These are phyloP conservation scores for Pelecanoides urinatrix DNA, from an alignment of 2,113 vertebrate genomes.

Conservation along the genomic window DNA sequence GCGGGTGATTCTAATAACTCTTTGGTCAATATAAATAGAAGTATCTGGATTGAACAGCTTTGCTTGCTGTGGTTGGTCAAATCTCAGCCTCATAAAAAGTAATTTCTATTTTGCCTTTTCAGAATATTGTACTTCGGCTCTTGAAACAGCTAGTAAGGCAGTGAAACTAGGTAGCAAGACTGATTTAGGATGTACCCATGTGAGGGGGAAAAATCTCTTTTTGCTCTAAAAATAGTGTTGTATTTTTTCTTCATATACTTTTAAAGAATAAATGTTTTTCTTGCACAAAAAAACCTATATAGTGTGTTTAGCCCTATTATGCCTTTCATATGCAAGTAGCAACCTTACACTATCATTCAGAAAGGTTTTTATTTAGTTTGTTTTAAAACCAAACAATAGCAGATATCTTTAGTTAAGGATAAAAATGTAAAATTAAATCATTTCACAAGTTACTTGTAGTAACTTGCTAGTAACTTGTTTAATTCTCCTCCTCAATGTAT, in stretches of 20 bases:
- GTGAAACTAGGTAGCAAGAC: not conserved
- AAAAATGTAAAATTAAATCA: not conserved
- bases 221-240: not conserved
- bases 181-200: not conserved
- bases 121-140: not conserved
- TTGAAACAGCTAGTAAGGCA: not conserved
- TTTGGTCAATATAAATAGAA: not conserved
- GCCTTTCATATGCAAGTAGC: not conserved
- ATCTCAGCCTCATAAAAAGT: not conserved
- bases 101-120: not conserved
- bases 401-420: not conserved
- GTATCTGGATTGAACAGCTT: not conserved
- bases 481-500: not conserved
- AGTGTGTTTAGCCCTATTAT: not conserved
- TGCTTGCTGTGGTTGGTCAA: not conserved
- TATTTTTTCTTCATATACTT: not conserved
- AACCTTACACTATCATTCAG: not conserved
- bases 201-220: not conserved
- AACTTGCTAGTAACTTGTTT: not conserved
- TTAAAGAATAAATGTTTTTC: not conserved
- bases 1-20: not conserved
- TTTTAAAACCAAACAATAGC: not conserved
- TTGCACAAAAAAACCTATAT: not conserved
- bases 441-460: not conserved
- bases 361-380: not conserved